Base-by-base conservation (phyloP, 2,113 vertebrate genomes). In the Centropristis striata region DNA sequence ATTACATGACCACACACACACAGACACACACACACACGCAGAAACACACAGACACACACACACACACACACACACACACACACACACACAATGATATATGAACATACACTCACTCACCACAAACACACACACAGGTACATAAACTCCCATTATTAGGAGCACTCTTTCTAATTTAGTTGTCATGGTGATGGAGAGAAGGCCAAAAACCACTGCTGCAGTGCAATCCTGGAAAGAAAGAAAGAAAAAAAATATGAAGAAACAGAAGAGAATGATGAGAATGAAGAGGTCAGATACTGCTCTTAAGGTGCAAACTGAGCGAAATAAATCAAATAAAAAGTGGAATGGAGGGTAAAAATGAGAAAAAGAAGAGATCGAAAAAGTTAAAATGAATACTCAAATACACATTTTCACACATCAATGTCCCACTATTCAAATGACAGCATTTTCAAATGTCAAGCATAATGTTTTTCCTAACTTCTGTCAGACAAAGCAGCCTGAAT, bases 381-480 rank as follows among this genome's bases (percentile, higher is more conserved):
- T 10, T n/a, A 1, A 5, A n/a, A 12, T 21, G 18, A 47, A 37
- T 28, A 50, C 13, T 69, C 21, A 21, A 21, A 42, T 53, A n/a
- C 10, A 32, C 28, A n/a, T 37, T 49, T 37, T 51, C 14, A 36
- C 15, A 53, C n/a, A 36, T 55, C 44, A 20, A 37, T 71, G 20
- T 71, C 41, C 32, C 13, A 25, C 41, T n/a, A 27, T 54, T 65
- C 51, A 74, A 69, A 81, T 63, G 55, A 69, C 60, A 74, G 41
- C 18, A 12, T 49, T 67, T 82, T 81, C 23, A 81, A 84, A 87
- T 81, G 79, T 73, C 79, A 88, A 27, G 5, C 42, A 11, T 50
- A 44, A 16, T 67, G 32, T 69, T 81, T 73, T 71, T 64, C n/a
- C 7, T 2, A 51, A 86, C 41, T 37, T 80, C 49, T 79, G 63